phyloP scores from a whole-genome alignment of 2,888 invertebrate genomes.

The Hydrotaea diabolus region DNA sequence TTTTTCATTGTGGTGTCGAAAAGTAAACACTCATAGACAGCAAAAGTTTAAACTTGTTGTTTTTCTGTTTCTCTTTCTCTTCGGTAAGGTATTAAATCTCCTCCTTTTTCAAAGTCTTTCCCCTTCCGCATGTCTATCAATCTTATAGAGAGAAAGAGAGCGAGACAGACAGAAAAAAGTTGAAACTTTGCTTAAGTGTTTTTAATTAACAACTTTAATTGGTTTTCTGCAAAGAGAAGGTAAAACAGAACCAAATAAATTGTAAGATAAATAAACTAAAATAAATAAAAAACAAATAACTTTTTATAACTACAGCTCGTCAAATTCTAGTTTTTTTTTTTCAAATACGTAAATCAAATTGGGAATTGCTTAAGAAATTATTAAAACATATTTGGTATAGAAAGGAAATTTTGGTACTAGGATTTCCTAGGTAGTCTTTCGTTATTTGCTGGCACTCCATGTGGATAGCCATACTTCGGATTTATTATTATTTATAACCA shows the following conservation, averaged over 20 bases:
- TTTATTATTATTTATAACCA: no score
- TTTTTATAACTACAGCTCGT: no score
- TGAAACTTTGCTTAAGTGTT: conserved; percentile 19
- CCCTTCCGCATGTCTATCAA: background rate
- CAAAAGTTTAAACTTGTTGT: conserved; percentile 8
- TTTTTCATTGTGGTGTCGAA: conserved; percentile 19
- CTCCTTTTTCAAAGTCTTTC: background rate
- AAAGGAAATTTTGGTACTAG: no score
- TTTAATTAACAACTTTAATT: conserved; percentile 34
- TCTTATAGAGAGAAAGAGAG: no score
- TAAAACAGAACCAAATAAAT: background rate
- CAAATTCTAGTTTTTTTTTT: no score
- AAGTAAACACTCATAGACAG: conserved; percentile 9
- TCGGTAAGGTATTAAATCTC: background rate
- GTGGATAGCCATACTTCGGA: no score
- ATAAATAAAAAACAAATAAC: conserved; percentile 15
- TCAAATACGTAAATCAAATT: no score
- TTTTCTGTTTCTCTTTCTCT: background rate
- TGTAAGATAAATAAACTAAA: background rate
- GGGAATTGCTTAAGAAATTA: no score
- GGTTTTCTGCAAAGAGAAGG: conserved; percentile 2
- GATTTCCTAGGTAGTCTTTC: no score
- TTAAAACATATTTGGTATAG: no score
- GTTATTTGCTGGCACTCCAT: no score
- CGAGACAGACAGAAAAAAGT: background rate